These are phyloP conservation scores for Eupithecia vulgata DNA, from an alignment of 2,888 invertebrate species.

Conservation along the genomic window DNA sequence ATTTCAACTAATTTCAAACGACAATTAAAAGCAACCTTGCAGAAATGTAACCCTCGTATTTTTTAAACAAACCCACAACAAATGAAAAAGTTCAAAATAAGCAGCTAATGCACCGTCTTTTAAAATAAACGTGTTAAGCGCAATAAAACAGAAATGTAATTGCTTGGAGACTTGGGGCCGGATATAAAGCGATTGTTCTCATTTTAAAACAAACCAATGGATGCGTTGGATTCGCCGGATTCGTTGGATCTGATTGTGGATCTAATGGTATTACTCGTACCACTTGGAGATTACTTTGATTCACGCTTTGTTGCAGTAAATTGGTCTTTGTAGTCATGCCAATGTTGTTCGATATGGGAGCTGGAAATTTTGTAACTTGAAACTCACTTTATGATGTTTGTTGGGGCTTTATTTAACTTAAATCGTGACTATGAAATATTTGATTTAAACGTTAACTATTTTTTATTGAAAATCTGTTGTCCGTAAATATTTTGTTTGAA, in stretches of 20 bases:
- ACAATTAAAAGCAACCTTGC: neutral
- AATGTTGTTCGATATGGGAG: neutral
- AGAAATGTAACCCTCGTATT: neutral
- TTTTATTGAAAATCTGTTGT: no score
- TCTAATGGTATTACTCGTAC: slow-evolving; percentile 18
- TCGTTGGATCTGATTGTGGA: slow-evolving; percentile 33
- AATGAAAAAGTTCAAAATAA: slow-evolving; percentile 1
- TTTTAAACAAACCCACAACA: slow-evolving; percentile 1
- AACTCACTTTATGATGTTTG: neutral
- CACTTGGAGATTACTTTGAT: slow-evolving; percentile 14
- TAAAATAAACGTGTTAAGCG: slow-evolving; percentile 45
- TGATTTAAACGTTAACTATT: no score
- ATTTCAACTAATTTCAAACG: neutral
- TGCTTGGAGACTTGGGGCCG: slow-evolving; percentile 44
- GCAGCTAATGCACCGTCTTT: slow-evolving; percentile 31
- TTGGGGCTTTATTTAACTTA: neutral
- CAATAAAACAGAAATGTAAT: slow-evolving; percentile 47
- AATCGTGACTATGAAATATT: no score
- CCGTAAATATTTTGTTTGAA: neutral
- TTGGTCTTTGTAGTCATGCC: neutral
- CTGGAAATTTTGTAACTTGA: neutral
- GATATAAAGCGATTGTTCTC: slow-evolving; percentile 29
- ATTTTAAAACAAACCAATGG: slow-evolving; percentile 28
- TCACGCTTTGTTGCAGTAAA: slow-evolving; percentile 3
- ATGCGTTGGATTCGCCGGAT: slow-evolving; percentile 21